Base-by-base conservation (phyloP, 2,888 invertebrate genomes). In the Pyrocoelia pectoralis region DNA sequence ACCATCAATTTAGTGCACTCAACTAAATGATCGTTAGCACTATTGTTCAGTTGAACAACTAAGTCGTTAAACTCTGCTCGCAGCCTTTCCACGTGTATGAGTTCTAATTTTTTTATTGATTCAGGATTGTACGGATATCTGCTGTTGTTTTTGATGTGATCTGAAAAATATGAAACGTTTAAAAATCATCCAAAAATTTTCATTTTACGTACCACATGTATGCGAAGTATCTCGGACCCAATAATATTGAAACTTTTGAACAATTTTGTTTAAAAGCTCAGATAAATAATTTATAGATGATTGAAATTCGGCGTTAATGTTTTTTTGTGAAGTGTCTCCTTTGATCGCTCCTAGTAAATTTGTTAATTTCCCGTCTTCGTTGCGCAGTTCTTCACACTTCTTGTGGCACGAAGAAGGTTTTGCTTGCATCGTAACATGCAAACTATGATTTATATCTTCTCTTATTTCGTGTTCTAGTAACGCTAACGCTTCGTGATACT, bases 31-130 rank as follows among this genome's bases (percentile, higher is more conserved):
- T 69, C 70, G 4, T 68, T 52, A 0, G 73, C 71, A 13, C 69
- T 54, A 18, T 70, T 66, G 58, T 66, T 70, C 12, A 77, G 68
- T 4, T 68, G 66, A 14, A 46, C 33, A 0, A 73, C 70, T 33
- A 77, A 57, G 13, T 70, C 67, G 8, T 74, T 67, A 38, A 77
- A 74, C 48, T 70, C 67, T 10, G 56, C 62, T 59, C 71, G 67
- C 5, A 74, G 58, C 9, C 70, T 63, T 15, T 67, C 40, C 14
- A 69, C 8, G 14, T 51, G 41, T 14, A 66, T 68, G 8, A 40
- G 54, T 66, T 74, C 69, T 8, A 72, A 65, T 54, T 69, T 69
- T 61, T 73, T 70, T 8, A 71, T 12, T 2, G 18, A 6, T 9
- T 50, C 12, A 5, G n/a, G 29, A 8, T 24, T 46, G n/a, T 46